Evolutionary conservation across 2,797 vertebrate genomes (phyloP), one percentile per base, ranked within the genome.

Genomic region (Lacerta viridis): DNA sequence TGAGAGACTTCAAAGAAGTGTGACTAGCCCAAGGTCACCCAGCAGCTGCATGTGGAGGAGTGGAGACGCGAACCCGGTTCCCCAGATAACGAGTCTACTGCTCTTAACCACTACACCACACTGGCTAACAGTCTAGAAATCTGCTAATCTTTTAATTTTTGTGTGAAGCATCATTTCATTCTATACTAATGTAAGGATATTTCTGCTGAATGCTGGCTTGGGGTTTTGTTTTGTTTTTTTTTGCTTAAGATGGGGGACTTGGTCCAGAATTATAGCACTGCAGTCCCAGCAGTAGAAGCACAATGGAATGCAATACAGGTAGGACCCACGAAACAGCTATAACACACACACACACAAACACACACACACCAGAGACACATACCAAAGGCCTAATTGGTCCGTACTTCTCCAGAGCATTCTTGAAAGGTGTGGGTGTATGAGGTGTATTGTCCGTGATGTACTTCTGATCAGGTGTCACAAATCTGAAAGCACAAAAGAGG

Each of bases 371-470:
- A 41, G 46, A 50, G 11, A 1, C n/a, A 92, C 97, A 80, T 95
- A 99, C 99, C 98, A 99, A 96, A 72, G 98, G 98, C 80, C 96
- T 98, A 79, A 99, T 95, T 9, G 98, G 97, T 39, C 99, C 99
- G 0, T 98, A 99, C 92, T 99, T 99, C 94, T 99, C 99, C 97
- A 99, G 95, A 79, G 99, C 99, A 0, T 98, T 99, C 97, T 99
- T 99, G 95, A 99, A 99, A 0, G 98, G 99, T 0, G 99, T 99
- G 0, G 99, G 99, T 0, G 99, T 99, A 25, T 98, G 98, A 7
- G 99, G 99, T 1, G 98, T 98, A 43, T 96, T 97, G 80, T 98
- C 98, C 85, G 98, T 95, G 29, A 98, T 96, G 0, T 98, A 98
- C 84, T 98, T 99, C 96, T 98, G 98, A 91, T 99, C 99, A 39